phyloP scores from a whole-genome alignment of 2,797 vertebrate genomes.

The Acrossocheilus fasciatus region DNA sequence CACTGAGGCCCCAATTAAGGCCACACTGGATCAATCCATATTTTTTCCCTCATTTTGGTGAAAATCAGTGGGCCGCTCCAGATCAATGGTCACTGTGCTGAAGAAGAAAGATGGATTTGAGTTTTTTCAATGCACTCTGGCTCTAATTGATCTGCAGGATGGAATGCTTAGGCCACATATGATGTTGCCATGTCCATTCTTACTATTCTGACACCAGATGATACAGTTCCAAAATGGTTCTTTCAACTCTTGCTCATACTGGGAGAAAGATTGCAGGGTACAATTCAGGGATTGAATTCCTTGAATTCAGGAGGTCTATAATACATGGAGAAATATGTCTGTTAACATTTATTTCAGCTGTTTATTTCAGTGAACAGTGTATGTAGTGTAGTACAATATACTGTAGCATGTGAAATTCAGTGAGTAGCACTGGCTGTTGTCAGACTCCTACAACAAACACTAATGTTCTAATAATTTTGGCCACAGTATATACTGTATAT shows the following conservation, averaged over 20 bases:
- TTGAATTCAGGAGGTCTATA: not conserved
- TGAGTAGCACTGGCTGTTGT: too few species aligned
- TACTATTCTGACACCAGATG: constrained; percentile 14
- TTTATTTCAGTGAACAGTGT: too few species aligned
- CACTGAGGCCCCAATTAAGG: constrained; percentile 57
- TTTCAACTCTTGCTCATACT: not conserved
- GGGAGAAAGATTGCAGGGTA: not conserved
- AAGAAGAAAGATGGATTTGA: constrained; percentile 70
- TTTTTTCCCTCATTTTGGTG: constrained; percentile 47
- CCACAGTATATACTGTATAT: too few species aligned
- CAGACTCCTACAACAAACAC: too few species aligned
- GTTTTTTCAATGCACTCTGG: constrained; percentile 67
- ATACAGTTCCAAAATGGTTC: not conserved
- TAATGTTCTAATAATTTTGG: too few species aligned
- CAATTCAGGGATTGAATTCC: not conserved
- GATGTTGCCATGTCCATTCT: constrained; percentile 58
- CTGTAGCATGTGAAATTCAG: not conserved
- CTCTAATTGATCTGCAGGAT: constrained; percentile 75
- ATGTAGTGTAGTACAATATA: not conserved
- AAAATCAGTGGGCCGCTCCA: constrained; percentile 63
- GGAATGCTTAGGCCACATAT: constrained; percentile 71
- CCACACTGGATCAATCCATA: constrained; percentile 56
- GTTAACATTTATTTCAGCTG: too few species aligned
- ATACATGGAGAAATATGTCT: not conserved
- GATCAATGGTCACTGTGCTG: constrained; percentile 72